Conservation (phyloP, 1,140 invertebrate species). For the Cyrtorhinus lividipennis region DNA sequence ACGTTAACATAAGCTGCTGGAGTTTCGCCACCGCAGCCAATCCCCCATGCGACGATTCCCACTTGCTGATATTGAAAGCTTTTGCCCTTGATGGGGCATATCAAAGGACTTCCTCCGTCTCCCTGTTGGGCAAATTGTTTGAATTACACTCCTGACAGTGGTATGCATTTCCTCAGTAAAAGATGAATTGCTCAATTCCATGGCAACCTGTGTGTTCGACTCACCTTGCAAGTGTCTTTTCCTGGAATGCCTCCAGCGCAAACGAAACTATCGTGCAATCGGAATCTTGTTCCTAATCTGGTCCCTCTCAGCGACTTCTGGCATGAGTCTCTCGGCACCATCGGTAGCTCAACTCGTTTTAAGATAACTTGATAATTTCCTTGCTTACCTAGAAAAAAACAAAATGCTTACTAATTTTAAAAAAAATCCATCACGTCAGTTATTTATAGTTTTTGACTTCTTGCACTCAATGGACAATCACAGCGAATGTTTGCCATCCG, state of each 20-base stretch:
- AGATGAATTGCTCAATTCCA: too few species aligned
- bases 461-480: too few species aligned
- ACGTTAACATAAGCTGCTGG: slow-evolving; percentile 70
- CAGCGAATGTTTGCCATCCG: too few species aligned
- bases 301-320: slow-evolving; percentile 41
- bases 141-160: too few species aligned
- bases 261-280: slow-evolving; percentile 48
- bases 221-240: slow-evolving; percentile 47
- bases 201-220: too few species aligned
- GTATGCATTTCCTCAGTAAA: too few species aligned
- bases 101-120: slow-evolving; percentile 29
- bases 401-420: too few species aligned
- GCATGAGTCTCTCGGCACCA: slow-evolving; percentile 40
- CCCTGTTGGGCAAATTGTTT: too few species aligned
- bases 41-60: slow-evolving; percentile 57
- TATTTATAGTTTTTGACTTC: too few species aligned
- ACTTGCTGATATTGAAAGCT: slow-evolving; percentile 37
- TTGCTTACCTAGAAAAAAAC: slow-evolving; percentile 32
- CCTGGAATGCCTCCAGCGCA: slow-evolving; percentile 54
- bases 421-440: too few species aligned
- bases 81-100: slow-evolving; percentile 24
- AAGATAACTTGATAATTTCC: slow-evolving; percentile 53
- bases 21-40: slow-evolving; percentile 46
- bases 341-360: slow-evolving; percentile 51
- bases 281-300: slow-evolving; percentile 42